These are phyloP conservation scores for Stenodema calcarata DNA, from an alignment of 2,888 invertebrate species.

Conservation along the genomic window DNA sequence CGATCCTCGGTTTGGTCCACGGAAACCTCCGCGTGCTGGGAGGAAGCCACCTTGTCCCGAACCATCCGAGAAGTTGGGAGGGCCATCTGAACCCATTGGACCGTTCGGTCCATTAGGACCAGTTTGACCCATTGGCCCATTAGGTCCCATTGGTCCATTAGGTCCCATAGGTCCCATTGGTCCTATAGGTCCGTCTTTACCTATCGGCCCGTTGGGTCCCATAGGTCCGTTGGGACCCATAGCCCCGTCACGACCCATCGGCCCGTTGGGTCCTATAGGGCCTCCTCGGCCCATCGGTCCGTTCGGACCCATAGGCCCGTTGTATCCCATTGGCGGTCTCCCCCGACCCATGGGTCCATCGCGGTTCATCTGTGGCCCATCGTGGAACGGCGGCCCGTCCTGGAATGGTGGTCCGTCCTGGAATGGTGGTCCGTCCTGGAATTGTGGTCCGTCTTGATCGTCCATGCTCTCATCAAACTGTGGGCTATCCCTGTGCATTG, in stretches of 20 bases:
- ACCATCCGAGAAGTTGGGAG: background rate
- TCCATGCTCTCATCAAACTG: background rate
- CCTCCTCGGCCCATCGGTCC: background rate
- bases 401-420: background rate
- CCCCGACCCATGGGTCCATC: background rate
- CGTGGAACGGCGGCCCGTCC: background rate
- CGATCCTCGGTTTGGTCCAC: background rate
- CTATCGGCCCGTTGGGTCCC: background rate
- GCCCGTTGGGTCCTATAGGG: background rate
- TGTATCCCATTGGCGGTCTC: background rate
- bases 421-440: background rate
- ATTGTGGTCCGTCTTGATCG: background rate
- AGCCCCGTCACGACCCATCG: background rate
- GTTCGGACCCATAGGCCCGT: background rate
- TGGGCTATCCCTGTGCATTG: background rate
- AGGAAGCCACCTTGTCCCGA: conserved; percentile 29
- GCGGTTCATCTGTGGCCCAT: background rate
- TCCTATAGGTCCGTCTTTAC: background rate
- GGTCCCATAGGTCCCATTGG: background rate
- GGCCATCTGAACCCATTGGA: background rate
- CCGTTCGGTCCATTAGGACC: background rate
- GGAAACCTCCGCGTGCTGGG: conserved; percentile 16
- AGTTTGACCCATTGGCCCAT: background rate
- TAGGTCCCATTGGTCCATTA: background rate
- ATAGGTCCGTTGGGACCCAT: background rate